Percentiles rank a stretch among this genome's conserved stretches.
Conservation (phyloP, 2,888 invertebrate genomes). For the Noctua comes region DNA sequence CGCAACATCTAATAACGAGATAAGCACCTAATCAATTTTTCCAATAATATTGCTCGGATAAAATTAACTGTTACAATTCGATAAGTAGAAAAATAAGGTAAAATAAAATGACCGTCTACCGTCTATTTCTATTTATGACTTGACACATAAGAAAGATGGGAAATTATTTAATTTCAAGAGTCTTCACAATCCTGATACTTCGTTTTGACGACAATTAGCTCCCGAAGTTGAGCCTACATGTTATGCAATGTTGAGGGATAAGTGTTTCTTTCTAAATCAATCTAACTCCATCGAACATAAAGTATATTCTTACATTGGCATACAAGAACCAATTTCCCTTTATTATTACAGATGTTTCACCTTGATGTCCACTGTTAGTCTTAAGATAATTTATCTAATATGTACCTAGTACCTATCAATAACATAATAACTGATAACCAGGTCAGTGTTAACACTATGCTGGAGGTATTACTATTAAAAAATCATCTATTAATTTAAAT, state of each 20-base stretch:
- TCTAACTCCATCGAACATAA: not conserved
- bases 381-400: conserved; percentile 54
- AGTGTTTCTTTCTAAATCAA: not conserved
- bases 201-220: not conserved
- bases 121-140: not conserved
- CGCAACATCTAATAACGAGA: not conserved
- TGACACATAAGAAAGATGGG: not conserved
- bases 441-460: conserved; percentile 47
- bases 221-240: too few relatives aligned
- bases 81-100: not conserved
- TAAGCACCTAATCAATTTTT: not conserved
- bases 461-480: conserved; percentile 12
- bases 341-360: conserved; percentile 41
- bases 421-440: conserved; percentile 52
- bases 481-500: conserved; percentile 4
- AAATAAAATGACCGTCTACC: conserved; percentile 24
- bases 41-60: not conserved
- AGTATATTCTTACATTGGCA: not conserved
- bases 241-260: not conserved
- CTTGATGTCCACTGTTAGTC: conserved; percentile 52
- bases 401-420: conserved; percentile 56
- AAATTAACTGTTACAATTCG: not conserved
- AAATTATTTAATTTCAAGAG: not conserved
- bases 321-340: conserved; percentile 21
- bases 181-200: not conserved